phyloP scores from a whole-genome alignment of 2,113 vertebrate species.

The Mormyrus iriodes region DNA sequence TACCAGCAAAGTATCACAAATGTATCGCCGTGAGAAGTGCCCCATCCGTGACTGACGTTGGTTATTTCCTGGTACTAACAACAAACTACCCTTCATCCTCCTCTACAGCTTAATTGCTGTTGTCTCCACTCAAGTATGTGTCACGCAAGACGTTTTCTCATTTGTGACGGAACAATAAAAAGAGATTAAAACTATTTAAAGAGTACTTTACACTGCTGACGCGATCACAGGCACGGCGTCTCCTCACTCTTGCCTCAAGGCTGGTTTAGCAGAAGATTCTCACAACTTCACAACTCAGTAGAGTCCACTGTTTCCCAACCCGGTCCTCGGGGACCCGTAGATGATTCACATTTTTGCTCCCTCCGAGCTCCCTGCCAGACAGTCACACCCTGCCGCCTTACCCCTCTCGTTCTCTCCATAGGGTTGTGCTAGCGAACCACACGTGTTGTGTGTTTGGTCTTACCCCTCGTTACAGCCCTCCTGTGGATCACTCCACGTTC shows the following conservation, averaged over 20 bases:
- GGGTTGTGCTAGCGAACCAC: too few species aligned
- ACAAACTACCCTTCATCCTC: conserved; percentile 50
- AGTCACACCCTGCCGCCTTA: too few species aligned
- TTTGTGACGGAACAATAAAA: conserved; percentile 3
- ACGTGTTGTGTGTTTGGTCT: too few species aligned
- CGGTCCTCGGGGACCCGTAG: neutral
- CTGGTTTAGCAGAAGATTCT: neutral
- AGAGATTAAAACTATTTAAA: neutral
- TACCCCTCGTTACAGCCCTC: too few species aligned
- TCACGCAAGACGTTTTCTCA: neutral
- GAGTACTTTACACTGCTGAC: neutral
- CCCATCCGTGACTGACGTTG: conserved; percentile 38
- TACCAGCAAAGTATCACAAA: conserved; percentile 42
- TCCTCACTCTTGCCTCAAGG: neutral
- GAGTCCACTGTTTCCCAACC: neutral
- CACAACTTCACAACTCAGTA: neutral
- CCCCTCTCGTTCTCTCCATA: too few species aligned
- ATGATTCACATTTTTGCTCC: neutral
- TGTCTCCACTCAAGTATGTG: neutral
- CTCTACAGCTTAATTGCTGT: conserved; percentile 21
- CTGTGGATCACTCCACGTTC: too few species aligned
- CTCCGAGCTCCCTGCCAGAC: too few species aligned
- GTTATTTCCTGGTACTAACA: conserved; percentile 39
- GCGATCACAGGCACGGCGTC: neutral
- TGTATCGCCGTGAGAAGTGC: conserved; percentile 28